Base-by-base conservation (phyloP, 2,797 vertebrate genomes). In the Eurystomus glaucurus region DNA sequence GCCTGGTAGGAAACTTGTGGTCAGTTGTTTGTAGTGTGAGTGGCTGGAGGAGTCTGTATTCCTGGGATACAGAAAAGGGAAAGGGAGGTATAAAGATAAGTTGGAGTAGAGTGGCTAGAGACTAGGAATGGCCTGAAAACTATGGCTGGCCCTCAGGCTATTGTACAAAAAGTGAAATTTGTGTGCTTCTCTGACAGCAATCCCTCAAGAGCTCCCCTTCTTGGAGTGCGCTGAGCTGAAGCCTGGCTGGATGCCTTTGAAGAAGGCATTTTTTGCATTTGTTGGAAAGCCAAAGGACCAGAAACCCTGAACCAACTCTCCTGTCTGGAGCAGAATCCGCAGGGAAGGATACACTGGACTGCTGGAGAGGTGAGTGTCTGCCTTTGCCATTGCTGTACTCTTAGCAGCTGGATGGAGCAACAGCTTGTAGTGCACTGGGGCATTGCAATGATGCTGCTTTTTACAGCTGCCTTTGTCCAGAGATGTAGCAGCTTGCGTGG, bases 291-390 rank as follows among this genome's bases (percentile, higher is more conserved):
- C 41, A 46, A 70, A 83, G 48, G 31, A 72, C 25, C 45, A 60
- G 23, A 81, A 87, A n/a, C 26, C 22, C 51, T 28, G 46, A 81
- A 58, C 22, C 3, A 2, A 8, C 28, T 26, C 39, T 35, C 5
- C 28, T 76, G 51, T n/a, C n/a, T 79, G 90, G 39, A 93, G 66
- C 88, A 88, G 76, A 64, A 22, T 12, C 50, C 45, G 41, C 75
- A 25, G 65, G 43, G 68, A 78, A 68, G 4, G 17, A 3, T 21
- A 41, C 21, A 3, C 31, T 17, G 58, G 28, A 31, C 70, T 65
- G 4, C 66, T 52, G 88, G 39, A 68, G 69, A 64, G 88, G 83
- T 90, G 77, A 82, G 72, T 62, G 68, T 5, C 58, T 87, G 80
- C 54, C 43, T 15, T 35, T 28, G 62, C 39, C 25, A 5, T 14